These are phyloP conservation scores for Podabrus alpinus DNA, from an alignment of 2,888 invertebrate species.

Conservation along the genomic window DNA sequence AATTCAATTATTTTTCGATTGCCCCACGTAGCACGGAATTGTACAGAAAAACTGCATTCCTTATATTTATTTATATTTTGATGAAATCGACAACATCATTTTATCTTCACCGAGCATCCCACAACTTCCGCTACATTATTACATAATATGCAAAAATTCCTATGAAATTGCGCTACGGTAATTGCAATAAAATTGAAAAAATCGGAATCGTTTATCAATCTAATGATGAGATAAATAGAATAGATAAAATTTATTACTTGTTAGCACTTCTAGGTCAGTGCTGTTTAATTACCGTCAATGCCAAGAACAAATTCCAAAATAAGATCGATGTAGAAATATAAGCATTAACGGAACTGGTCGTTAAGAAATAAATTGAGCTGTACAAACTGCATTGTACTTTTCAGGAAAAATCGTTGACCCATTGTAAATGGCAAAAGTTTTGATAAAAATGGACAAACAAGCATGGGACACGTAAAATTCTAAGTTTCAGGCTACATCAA, in stretches of 20 bases:
- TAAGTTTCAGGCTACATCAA: background rate
- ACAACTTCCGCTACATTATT: background rate
- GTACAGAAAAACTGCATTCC: background rate
- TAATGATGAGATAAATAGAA: background rate
- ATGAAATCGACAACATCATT: background rate
- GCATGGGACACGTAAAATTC: background rate
- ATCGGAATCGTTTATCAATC: background rate
- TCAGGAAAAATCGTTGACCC: background rate
- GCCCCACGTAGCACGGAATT: background rate
- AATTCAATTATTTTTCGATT: background rate
- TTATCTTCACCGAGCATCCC: background rate
- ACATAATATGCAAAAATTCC: background rate
- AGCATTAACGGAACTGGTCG: background rate
- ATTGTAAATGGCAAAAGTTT: background rate
- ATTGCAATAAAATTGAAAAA: background rate
- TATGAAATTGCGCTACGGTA: background rate
- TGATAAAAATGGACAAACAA: background rate
- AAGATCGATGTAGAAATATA: background rate
- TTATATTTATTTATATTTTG: background rate
- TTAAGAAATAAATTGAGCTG: background rate
- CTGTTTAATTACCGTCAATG: background rate
- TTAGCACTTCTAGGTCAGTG: background rate
- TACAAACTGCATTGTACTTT: background rate
- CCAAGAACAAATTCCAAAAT: background rate
- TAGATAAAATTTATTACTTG: background rate